Evolutionary conservation across 2,113 vertebrate species (phyloP).

Genomic region (Ctenomys sociabilis): DNA sequence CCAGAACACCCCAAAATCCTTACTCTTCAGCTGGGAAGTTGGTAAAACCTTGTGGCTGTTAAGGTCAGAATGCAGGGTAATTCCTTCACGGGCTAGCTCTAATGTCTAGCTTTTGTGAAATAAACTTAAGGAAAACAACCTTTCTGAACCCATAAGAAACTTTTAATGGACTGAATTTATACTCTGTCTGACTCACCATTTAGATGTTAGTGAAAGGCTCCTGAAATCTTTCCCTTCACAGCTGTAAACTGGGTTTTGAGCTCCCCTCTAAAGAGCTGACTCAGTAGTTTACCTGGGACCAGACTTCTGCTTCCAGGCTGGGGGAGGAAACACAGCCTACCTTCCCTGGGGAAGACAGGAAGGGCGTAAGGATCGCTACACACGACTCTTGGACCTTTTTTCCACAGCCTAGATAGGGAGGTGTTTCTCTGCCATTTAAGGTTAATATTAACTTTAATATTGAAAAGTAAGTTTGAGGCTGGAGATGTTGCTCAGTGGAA

Average conservation of each 20-base stretch:
- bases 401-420: background rate
- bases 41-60: background rate
- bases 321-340: background rate
- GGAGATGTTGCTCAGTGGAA: background rate
- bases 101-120: background rate
- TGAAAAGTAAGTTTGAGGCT: background rate
- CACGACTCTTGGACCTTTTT: background rate
- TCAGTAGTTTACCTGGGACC: background rate
- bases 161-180: background rate
- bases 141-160: background rate
- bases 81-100: background rate
- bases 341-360: background rate
- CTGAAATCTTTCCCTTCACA: background rate
- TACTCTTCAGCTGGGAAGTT: background rate
- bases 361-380: background rate
- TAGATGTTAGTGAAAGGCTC: constrained; percentile 3
- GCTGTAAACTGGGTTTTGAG: background rate
- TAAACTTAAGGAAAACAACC: background rate
- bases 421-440: background rate
- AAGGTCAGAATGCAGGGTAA: background rate
- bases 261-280: background rate
- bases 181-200: background rate
- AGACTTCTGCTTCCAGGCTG: background rate
- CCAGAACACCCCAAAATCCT: background rate
- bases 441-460: background rate